Evolutionary conservation across 1,140 invertebrate genomes (phyloP), one percentile per base, ranked within the genome.

Genomic region (Hycleus cichorii): DNA sequence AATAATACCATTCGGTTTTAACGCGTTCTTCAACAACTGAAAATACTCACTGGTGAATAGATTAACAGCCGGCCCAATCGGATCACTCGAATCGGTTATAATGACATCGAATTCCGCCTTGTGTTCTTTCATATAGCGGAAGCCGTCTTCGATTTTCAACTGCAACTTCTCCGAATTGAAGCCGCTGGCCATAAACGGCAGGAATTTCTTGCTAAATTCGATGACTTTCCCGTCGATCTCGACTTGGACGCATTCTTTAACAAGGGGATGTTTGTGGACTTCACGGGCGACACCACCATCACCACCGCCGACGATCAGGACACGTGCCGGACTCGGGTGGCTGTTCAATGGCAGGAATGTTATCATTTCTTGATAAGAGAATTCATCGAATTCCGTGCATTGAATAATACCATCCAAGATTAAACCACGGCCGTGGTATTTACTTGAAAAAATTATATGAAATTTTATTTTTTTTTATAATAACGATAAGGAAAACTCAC

Each of bases 311-410:
- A 99, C 92, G 60, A 99, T 95, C 24, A 98, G 76, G 59, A 97
- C 95, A 58, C 89, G 92, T 74, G 90, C 83, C 0, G 97, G 96
- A 71, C 90, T 87, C 2, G 89, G 86, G 78, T 99, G 96, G 64
- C 82, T 87, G 70, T 91, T 95, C 0, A 98, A 72, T 0, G 97
- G 94, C 26, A 99, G 70, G 78, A 96, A 95, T 2, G 93, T 83
- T 60, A 99, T 92, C 95, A 98, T 98, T 80, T 99, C 97, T 77
- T 98, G 96, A 74, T 99, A 99, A 0, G 94, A 86, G 74, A 94
- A 97, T 76, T 99, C 97, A 82, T 99, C 97, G 60, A 82, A 82
- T 72, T 98, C 90, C 2, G 95, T 95, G 64, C 92, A 96, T 73
- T 99, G 97, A 66, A 99, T 97, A 4, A 97, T 91, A 42, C 94